These are phyloP conservation scores for Sylvia atricapilla DNA, from an alignment of 2,113 vertebrate species.

Conservation along the genomic window DNA sequence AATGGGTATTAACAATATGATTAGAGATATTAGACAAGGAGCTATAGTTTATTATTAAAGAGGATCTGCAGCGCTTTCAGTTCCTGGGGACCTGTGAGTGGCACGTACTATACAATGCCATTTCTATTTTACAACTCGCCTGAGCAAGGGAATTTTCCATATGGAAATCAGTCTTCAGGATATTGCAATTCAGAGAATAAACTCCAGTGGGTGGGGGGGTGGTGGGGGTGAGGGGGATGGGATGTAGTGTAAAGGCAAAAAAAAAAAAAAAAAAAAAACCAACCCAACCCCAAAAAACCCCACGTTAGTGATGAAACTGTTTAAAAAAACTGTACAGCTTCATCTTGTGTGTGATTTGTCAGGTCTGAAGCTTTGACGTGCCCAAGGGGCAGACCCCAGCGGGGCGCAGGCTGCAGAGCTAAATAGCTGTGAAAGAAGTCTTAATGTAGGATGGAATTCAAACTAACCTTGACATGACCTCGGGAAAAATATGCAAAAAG, in stretches of 20 bases:
- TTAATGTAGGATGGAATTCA: constrained; percentile 86
- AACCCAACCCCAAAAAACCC: neutral
- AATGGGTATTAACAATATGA: constrained; percentile 65
- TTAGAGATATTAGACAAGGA: constrained; percentile 74
- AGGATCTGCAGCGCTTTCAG: constrained; percentile 53
- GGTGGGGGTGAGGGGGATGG: neutral
- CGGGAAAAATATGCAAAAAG: constrained; percentile 85
- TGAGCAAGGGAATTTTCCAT: constrained; percentile 57
- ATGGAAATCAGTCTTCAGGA: constrained; percentile 63
- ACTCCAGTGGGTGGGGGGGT: neutral
- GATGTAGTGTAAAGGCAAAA: constrained; percentile 17
- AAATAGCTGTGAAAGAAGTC: constrained; percentile 86
- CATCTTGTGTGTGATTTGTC: constrained; percentile 87
- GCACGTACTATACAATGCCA: constrained; percentile 37
- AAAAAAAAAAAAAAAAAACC: neutral
- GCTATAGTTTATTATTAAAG: constrained; percentile 71
- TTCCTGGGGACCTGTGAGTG: constrained; percentile 44
- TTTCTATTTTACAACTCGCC: constrained; percentile 33
- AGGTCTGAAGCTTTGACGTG: constrained; percentile 85
- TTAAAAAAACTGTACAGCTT: constrained; percentile 84
- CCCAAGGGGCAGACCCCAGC: constrained; percentile 84
- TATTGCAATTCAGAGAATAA: constrained; percentile 65
- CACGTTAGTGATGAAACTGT: constrained; percentile 77
- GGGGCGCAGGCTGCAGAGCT: constrained; percentile 84
- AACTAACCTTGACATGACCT: constrained; percentile 88